Evolutionary conservation across 2,888 invertebrate genomes (phyloP).

Genomic region (Parnassius apollo): DNA sequence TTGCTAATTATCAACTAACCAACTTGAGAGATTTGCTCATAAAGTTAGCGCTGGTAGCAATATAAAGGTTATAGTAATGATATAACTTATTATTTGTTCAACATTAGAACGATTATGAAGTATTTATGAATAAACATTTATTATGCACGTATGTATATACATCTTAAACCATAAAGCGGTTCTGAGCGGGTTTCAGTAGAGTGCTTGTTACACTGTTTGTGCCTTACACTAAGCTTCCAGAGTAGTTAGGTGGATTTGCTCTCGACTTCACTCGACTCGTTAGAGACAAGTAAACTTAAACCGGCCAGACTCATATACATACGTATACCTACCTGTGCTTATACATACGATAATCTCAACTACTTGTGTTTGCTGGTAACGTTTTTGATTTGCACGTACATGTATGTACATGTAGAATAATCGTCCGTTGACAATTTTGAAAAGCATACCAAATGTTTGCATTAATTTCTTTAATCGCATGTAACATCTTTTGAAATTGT

Average conservation of each 20-base stretch:
- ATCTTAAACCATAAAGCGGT: constrained; percentile 36
- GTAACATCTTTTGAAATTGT: too few species aligned
- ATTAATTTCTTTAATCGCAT: not conserved
- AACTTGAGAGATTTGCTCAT: too few species aligned
- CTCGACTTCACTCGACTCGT: constrained; percentile 20
- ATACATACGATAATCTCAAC: constrained; percentile 13
- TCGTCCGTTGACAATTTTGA: not conserved
- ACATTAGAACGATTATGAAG: too few species aligned
- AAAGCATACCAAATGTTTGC: constrained; percentile 12
- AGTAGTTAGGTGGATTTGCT: constrained; percentile 20
- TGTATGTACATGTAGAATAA: constrained; percentile 1
- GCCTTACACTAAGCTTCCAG: constrained; percentile 39
- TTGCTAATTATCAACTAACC: too few species aligned
- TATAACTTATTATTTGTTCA: too few species aligned
- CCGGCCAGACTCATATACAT: constrained; percentile 16
- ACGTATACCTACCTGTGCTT: constrained; percentile 4
- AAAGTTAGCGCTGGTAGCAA: too few species aligned
- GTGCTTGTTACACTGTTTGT: constrained; percentile 54
- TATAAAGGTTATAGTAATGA: too few species aligned
- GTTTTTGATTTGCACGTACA: constrained; percentile 9
- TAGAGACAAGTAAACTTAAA: constrained; percentile 26
- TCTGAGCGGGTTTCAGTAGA: constrained; percentile 40
- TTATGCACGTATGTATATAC: not conserved
- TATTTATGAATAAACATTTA: too few species aligned
- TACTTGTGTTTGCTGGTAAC: constrained; percentile 16